These are phyloP conservation scores for Sylvietta virens DNA, from an alignment of 2,113 vertebrate species.

Conservation along the genomic window DNA sequence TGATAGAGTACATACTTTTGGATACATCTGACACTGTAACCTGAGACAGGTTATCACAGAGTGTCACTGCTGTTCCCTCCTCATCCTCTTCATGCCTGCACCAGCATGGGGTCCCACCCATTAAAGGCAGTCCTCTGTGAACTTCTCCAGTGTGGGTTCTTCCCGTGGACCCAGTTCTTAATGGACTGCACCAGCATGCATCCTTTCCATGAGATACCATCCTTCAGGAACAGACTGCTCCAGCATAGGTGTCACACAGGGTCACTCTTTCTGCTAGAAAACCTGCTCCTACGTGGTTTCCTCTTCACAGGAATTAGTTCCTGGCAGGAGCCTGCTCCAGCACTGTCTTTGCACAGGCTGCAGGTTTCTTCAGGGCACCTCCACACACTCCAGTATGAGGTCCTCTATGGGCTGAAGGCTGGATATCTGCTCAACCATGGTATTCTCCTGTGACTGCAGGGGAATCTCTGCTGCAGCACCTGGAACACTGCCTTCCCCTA, in stretches of 20 bases:
- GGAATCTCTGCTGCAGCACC: neutral
- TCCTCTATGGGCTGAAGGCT: neutral
- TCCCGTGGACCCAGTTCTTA: neutral
- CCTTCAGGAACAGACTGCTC: neutral
- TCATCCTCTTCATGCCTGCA: neutral
- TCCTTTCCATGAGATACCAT: neutral
- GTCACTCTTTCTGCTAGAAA: neutral
- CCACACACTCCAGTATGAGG: neutral
- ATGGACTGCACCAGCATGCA: neutral
- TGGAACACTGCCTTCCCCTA: neutral
- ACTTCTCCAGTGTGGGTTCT: neutral
- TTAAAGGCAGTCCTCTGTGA: neutral
- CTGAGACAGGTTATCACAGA: neutral
- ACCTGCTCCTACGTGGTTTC: neutral
- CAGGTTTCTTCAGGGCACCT: neutral
- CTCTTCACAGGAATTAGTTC: neutral
- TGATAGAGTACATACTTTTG: neutral
- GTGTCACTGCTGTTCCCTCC: neutral
- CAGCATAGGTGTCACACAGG: accelerated
- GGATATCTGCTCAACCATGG: neutral
- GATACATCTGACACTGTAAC: neutral
- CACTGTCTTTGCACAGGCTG: neutral
- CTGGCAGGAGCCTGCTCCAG: neutral
- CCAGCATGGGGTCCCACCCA: accelerated
- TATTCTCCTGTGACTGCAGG: neutral